Conservation (phyloP, 2,888 invertebrate species). For the Esperia sulphurella region DNA sequence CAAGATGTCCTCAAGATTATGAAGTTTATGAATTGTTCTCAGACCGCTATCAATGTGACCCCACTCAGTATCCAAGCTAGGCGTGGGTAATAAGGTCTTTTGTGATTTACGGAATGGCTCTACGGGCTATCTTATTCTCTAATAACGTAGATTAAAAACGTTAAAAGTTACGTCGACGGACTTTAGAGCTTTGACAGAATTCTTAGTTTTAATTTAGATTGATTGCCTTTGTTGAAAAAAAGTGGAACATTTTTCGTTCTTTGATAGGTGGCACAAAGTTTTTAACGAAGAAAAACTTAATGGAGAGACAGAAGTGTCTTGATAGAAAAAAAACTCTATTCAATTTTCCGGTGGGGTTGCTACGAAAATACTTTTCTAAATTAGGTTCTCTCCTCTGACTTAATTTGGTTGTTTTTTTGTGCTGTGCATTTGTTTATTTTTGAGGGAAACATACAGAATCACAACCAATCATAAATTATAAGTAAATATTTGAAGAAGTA, state of each 20-base stretch:
- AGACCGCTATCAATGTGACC: neutral
- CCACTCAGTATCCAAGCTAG: slow-evolving; percentile 1
- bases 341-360: neutral
- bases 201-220: slow-evolving; percentile 7
- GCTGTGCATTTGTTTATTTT: no score
- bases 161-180: neutral
- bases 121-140: slow-evolving; percentile 16
- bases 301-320: neutral
- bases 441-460: no score
- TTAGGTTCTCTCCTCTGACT: neutral
- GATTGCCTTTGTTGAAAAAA: slow-evolving; percentile 6
- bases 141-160: slow-evolving; percentile 15
- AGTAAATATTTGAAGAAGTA: no score
- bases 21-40: no score
- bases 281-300: slow-evolving; percentile 4
- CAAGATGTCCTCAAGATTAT: no score
- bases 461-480: no score
- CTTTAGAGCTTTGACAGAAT: neutral
- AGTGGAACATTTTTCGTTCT: slow-evolving; percentile 2
- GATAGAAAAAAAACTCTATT: neutral
- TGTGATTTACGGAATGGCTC: slow-evolving; percentile 14
- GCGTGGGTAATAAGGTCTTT: slow-evolving; percentile 12
- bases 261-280: slow-evolving; percentile 6
- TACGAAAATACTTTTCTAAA: neutral
- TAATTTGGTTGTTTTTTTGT: no score